Percentiles rank a stretch among this genome's conserved stretches.
Conservation (phyloP, 1,140 invertebrate genomes). For the Drosophila parvula region DNA sequence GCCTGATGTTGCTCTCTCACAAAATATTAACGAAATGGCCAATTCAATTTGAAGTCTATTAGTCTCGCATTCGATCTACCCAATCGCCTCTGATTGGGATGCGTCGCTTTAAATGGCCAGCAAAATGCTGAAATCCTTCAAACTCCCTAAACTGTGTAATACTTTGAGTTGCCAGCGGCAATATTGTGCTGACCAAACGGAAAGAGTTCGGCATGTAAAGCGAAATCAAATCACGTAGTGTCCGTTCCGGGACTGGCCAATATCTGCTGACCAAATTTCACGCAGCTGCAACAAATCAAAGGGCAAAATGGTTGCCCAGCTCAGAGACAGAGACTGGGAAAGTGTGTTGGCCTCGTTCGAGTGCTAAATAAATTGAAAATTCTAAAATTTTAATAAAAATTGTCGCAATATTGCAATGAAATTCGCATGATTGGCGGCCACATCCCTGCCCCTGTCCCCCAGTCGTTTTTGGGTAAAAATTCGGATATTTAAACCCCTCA, state of each 20-base stretch:
- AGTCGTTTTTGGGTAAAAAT: not conserved
- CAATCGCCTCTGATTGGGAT: conserved; percentile 6
- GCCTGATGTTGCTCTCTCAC: not conserved
- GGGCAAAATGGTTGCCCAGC: conserved; percentile 39
- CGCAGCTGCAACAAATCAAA: conserved; percentile 80
- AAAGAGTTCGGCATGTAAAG: conserved; percentile 39
- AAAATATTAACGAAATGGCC: conserved; percentile 50
- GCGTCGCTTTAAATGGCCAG: conserved; percentile 27
- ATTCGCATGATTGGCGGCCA: conserved; percentile 63
- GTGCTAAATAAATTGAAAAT: conserved; percentile 79
- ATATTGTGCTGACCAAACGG: conserved; percentile 48
- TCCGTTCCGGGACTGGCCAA: conserved; percentile 50
- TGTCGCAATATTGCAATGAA: conserved; percentile 79
- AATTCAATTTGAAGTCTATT: conserved; percentile 58
- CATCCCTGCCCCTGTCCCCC: conserved; percentile 3
- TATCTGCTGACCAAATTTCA: conserved; percentile 76
- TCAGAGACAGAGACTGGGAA: not conserved
- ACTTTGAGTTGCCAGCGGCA: conserved; percentile 38
- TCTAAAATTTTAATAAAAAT: conserved; percentile 81
- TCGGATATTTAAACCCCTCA: conserved; percentile 40
- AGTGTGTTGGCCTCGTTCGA: conserved; percentile 24
- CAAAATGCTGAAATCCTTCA: conserved; percentile 23
- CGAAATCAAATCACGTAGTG: conserved; percentile 71
- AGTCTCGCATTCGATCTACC: conserved; percentile 3
- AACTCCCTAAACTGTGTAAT: conserved; percentile 31